Conservation (phyloP, 2,113 vertebrate genomes). For the Cyanoderma ruficeps region DNA sequence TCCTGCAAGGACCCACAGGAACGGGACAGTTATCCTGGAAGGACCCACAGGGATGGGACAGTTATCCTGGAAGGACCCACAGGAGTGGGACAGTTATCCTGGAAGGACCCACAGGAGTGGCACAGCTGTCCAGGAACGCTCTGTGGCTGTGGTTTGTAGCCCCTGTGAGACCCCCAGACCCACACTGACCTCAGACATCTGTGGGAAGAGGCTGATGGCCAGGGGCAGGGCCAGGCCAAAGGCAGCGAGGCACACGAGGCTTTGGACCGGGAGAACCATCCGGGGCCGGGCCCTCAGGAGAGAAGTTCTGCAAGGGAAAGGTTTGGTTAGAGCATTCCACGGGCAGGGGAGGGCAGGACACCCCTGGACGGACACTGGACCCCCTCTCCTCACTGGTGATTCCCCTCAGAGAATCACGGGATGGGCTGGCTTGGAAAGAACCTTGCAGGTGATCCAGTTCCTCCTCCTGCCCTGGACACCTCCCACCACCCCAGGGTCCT, state of each 20-base stretch:
- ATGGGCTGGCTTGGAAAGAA: neutral
- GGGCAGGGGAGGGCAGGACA: too few species aligned
- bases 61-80: too few species aligned
- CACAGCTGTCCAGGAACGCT: accelerated
- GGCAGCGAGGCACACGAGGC: constrained; percentile 89
- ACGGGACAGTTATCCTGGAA: too few species aligned
- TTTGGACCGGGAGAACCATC: constrained; percentile 87
- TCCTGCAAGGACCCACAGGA: too few species aligned
- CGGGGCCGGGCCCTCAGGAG: constrained; percentile 80
- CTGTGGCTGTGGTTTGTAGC: neutral
- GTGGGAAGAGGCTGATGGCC: constrained; percentile 95
- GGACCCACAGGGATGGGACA: too few species aligned
- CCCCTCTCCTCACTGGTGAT: neutral
- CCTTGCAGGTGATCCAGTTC: accelerated
- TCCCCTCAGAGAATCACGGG: neutral
- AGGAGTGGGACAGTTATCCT: too few species aligned
- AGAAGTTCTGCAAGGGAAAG: constrained; percentile 76
- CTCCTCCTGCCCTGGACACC: neutral
- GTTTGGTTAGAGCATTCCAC: neutral
- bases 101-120: neutral
- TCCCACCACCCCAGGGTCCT: neutral
- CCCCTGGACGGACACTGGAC: accelerated
- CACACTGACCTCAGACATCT: constrained; percentile 90
- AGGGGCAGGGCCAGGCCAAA: constrained; percentile 90
- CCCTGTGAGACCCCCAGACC: neutral